These are phyloP conservation scores for Sminthopsis crassicaudata DNA, from an alignment of 2,113 vertebrate species.

Conservation along the genomic window DNA sequence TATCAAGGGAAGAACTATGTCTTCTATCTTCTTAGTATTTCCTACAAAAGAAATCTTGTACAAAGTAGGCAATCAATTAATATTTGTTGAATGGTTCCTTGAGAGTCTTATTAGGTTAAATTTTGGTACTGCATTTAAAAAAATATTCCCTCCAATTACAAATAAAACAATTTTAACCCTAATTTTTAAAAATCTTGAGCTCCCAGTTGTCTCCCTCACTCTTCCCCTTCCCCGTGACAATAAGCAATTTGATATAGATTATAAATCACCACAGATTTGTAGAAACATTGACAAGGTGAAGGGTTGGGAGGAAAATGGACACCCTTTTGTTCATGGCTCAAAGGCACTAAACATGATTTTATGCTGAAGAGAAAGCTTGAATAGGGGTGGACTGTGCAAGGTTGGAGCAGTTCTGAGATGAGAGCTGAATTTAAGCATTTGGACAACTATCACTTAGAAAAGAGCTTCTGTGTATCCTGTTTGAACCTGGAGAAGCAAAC, in stretches of 20 bases:
- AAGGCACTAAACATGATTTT: background rate
- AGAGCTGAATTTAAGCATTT: background rate
- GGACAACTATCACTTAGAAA: background rate
- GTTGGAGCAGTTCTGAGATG: background rate
- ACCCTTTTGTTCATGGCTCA: background rate
- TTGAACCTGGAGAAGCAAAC: background rate
- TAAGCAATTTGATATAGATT: background rate
- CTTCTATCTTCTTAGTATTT: background rate
- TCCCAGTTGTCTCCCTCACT: background rate
- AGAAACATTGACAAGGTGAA: background rate
- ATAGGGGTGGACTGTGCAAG: background rate
- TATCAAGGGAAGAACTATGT: rapidly evolving
- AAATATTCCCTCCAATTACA: background rate
- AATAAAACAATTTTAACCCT: background rate
- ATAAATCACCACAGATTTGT: background rate
- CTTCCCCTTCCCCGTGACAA: background rate
- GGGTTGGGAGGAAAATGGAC: background rate
- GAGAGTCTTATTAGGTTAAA: background rate
- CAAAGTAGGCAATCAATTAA: background rate
- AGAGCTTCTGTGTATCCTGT: background rate
- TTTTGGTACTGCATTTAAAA: background rate
- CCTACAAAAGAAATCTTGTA: background rate
- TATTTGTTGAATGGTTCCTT: background rate
- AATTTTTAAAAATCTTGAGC: background rate
- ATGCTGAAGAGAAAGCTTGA: background rate